A percentile compares a stretch with the other conserved stretches of the same genome.
Evolutionary conservation across 2,888 invertebrate genomes (phyloP).

Genomic region (Agrotis clavis): DNA sequence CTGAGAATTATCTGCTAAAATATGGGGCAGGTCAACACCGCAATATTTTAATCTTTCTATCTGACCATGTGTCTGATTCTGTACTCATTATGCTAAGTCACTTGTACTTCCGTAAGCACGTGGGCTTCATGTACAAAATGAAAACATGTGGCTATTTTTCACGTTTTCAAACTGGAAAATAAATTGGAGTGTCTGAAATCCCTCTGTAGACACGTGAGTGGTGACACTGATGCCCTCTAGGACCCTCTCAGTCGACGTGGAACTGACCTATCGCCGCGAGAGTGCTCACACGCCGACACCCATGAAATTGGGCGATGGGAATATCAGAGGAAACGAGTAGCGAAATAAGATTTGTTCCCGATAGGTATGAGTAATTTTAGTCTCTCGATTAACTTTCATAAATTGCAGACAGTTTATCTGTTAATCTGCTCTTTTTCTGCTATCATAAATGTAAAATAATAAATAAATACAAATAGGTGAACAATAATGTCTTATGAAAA

Average conservation of each 20-base stretch:
- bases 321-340: neutral
- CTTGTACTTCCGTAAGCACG: no score
- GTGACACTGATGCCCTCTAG: constrained; percentile 9
- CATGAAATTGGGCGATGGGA: constrained; percentile 8
- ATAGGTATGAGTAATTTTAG: no score
- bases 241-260: neutral
- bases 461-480: neutral
- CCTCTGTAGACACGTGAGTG: neutral
- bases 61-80: neutral
- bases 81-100: no score
- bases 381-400: no score
- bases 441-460: neutral
- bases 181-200: neutral
- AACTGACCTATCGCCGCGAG: neutral
- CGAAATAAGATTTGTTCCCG: no score
- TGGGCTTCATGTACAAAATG: no score
- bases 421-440: neutral
- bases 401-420: neutral
- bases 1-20: constrained; percentile 36
- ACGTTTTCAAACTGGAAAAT: neutral
- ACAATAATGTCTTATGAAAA: neutral
- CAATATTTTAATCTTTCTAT: constrained; percentile 41
- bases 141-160: neutral
- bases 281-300: neutral
- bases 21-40: constrained; percentile 16